Conservation (phyloP, 2,113 vertebrate species). For the Protomyctophum bolini region DNA sequence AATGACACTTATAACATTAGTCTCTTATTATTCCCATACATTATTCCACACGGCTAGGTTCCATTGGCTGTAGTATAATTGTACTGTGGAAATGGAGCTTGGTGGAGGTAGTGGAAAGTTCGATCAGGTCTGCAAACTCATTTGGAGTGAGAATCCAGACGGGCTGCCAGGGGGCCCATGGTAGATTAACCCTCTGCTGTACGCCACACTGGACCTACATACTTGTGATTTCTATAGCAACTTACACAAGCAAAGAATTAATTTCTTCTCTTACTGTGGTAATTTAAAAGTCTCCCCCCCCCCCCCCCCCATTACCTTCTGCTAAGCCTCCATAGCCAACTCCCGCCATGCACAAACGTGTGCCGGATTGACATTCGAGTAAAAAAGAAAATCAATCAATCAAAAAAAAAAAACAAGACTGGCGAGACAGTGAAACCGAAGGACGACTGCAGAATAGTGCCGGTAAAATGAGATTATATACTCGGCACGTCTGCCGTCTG, state of each 20-base stretch:
- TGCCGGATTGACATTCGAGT: too few species aligned
- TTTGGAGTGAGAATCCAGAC: not conserved
- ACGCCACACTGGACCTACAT: conserved; percentile 1
- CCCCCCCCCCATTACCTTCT: too few species aligned
- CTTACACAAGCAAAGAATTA: not conserved
- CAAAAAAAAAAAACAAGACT: too few species aligned
- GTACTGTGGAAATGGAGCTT: not conserved
- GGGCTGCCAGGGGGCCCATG: not conserved
- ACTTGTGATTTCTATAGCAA: not conserved
- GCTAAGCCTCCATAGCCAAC: too few species aligned
- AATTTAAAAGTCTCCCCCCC: not conserved
- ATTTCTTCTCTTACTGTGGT: not conserved
- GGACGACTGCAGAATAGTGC: too few species aligned
- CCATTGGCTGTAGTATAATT: not conserved
- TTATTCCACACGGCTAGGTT: not conserved
- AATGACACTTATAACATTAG: not conserved
- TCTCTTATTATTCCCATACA: not conserved
- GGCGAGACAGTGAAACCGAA: too few species aligned
- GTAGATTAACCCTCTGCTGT: not conserved
- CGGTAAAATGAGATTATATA: too few species aligned
- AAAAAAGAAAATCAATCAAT: too few species aligned
- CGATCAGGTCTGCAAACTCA: not conserved
- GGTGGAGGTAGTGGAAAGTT: not conserved
- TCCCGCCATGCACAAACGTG: too few species aligned
- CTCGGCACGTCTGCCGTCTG: not conserved